phyloP scores from a whole-genome alignment of 2,797 vertebrate genomes.

The Bucorvus abyssinicus region DNA sequence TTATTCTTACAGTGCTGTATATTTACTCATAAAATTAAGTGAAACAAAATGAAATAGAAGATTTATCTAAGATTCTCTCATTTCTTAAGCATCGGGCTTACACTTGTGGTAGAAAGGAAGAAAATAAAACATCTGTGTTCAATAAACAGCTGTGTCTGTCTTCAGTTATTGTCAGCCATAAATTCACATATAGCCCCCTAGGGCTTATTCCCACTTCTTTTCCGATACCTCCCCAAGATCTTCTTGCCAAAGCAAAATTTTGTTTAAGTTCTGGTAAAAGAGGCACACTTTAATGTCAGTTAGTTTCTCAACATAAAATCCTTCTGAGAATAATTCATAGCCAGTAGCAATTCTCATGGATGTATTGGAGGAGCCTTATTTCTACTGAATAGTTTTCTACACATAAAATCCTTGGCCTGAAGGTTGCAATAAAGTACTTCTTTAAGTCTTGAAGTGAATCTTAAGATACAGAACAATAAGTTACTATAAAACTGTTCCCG shows the following conservation, averaged over 20 bases:
- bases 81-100: constrained; percentile 13
- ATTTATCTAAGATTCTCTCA: background rate
- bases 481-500: background rate
- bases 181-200: constrained; percentile 45
- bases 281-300: background rate
- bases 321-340: constrained; percentile 36
- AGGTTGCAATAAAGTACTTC: background rate
- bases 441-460: background rate
- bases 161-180: constrained; percentile 60
- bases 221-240: background rate
- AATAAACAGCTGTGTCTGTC: constrained; percentile 49
- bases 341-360: constrained; percentile 20
- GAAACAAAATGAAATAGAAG: background rate
- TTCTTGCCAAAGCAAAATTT: constrained; percentile 47
- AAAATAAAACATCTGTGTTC: constrained; percentile 66
- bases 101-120: background rate
- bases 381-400: constrained; percentile 5
- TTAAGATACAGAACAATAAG: background rate
- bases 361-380: background rate
- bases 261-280: constrained; percentile 52
- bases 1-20: background rate
- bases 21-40: background rate
- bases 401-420: constrained; percentile 17
- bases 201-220: constrained; percentile 45
- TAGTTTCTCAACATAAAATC: constrained; percentile 34